Conservation (phyloP, 2,797 vertebrate genomes). For the Lindbergichthys nudifrons region DNA sequence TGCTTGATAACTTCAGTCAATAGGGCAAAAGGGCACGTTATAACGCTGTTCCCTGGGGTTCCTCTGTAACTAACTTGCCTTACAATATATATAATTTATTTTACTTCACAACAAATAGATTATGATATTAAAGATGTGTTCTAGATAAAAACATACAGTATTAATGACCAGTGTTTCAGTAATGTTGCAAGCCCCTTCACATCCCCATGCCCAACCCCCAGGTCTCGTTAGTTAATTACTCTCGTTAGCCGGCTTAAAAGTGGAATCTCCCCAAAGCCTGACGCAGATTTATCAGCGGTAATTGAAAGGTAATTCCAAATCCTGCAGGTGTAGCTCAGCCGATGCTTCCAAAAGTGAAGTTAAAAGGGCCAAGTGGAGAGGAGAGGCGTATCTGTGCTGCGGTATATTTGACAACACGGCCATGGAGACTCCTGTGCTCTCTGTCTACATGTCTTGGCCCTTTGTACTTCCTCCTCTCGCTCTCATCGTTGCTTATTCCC, state of each 20-base stretch:
- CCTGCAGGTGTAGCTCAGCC: constrained; percentile 66
- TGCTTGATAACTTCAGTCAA: too few relatives aligned
- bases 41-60: too few relatives aligned
- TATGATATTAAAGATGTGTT: constrained; percentile 34
- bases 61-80: too few relatives aligned
- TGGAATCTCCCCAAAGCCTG: constrained; percentile 74
- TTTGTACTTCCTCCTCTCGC: constrained; percentile 56
- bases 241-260: constrained; percentile 77
- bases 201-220: constrained; percentile 30
- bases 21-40: too few relatives aligned
- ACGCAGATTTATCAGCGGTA: constrained; percentile 75
- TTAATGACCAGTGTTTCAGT: constrained; percentile 32
- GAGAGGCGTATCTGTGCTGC: constrained; percentile 26
- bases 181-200: constrained; percentile 27
- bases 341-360: constrained; percentile 48
- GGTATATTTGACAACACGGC: constrained; percentile 39
- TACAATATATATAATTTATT: not conserved
- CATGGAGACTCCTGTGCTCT: constrained; percentile 40
- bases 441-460: constrained; percentile 39
- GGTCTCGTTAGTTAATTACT: constrained; percentile 77
- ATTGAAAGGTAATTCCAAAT: constrained; percentile 79
- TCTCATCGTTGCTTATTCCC: constrained; percentile 56
- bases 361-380: constrained; percentile 48
- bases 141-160: constrained; percentile 38
- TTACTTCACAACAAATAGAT: constrained; percentile 24